Conservation (phyloP, 2,113 vertebrate species). For the Epinephelus moara region DNA sequence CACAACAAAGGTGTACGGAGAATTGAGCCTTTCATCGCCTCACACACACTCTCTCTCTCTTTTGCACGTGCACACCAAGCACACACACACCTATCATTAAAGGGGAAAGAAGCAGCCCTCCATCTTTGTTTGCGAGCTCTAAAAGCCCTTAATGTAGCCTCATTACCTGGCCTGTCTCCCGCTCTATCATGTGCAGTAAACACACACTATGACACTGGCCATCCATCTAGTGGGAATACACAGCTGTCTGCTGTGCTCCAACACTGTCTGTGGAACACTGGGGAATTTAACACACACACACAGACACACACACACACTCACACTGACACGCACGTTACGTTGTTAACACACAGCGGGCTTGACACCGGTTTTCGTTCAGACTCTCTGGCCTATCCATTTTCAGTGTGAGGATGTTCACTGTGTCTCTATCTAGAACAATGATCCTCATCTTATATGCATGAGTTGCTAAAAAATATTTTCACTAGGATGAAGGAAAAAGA, state of each 20-base stretch:
- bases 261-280: conserved; percentile 63
- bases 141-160: conserved; percentile 85
- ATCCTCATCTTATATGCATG: conserved; percentile 63
- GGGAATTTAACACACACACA: conserved; percentile 67
- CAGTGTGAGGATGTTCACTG: conserved; percentile 36
- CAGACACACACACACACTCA: conserved; percentile 29
- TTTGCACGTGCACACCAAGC: conserved; percentile 44
- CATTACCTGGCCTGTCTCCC: conserved; percentile 84
- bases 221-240: conserved; percentile 77
- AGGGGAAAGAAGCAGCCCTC: conserved; percentile 77
- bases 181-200: conserved; percentile 84
- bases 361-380: conserved; percentile 46
- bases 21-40: conserved; percentile 57
- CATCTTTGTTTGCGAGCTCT: conserved; percentile 83
- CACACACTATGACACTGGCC: conserved; percentile 83
- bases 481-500: conserved; percentile 28
- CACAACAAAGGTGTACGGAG: conserved; percentile 70
- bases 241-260: conserved; percentile 72
- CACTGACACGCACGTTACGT: conserved; percentile 10
- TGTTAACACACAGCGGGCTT: conserved; percentile 58
- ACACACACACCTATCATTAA: conserved; percentile 76
- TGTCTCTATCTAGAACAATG: conserved; percentile 53
- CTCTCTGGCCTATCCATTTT: conserved; percentile 59
- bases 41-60: conserved; percentile 21
- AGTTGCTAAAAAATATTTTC: conserved; percentile 67